Evolutionary conservation across 2,888 invertebrate genomes (phyloP), one percentile per base, ranked within the genome.

Genomic region (Lottia gigantea): DNA sequence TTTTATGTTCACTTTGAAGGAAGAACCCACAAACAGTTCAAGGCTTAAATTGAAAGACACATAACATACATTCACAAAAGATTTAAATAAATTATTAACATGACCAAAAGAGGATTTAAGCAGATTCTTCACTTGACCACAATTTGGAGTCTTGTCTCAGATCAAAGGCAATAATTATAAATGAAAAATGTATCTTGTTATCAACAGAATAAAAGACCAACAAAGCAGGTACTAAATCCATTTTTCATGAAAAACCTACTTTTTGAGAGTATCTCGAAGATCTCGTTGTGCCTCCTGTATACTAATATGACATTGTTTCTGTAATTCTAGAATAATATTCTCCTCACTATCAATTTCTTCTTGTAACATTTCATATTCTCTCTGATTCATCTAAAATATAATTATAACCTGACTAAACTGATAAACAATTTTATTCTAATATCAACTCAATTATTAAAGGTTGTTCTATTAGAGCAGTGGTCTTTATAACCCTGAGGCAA

Each of bases 341-440:
- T 81, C 74, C 16, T 77, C n/a, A 26, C 66, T 70, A 16, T 82
- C 80, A 12, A 74, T 68, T 23, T 70, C 71, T 49, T 76, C 71
- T 62, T 79, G 76, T 2, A 71, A 68, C 40, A 71, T 61, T 66
- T 80, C 74, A 25, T 74, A 64, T 72, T 79, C 78, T 26, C 73
- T 70, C 70, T 80, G 79, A 62, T 72, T 73, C 67, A 77, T 62
- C 79, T 80, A 65, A 14, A n/a, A 62, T 55, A 25, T 62, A 40
- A 67, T 49, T 65, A 64, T 16, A 23, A 62, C 49, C 14, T 26
- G 19, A 45, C 26, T 45, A 19, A 23, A n/a, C 61, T 62, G 25
- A 67, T 70, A 67, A 71, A 66, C 49, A 72, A 73, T 55, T 72
- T 55, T 23, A 55, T 55, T n/a, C 68, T 72, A 19, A 72, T 55